Evolutionary conservation across 2,113 vertebrate genomes (phyloP).

Genomic region (Neogobius melanostomus): DNA sequence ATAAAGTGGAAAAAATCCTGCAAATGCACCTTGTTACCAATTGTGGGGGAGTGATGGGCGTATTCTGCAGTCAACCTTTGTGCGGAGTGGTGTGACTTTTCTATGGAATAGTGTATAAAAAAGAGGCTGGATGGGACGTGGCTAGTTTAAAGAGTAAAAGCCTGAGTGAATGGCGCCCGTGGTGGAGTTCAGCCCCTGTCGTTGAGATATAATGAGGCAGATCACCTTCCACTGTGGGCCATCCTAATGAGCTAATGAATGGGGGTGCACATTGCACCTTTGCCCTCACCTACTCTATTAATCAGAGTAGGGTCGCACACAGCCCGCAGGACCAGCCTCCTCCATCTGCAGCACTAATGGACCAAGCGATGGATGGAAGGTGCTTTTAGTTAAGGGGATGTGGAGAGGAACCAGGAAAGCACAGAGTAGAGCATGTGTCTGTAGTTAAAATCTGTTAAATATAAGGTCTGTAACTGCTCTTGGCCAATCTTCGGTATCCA

Average conservation of each 20-base stretch:
- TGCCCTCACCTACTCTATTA: conserved; percentile 78
- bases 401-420: conserved; percentile 43
- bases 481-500: conserved; percentile 29
- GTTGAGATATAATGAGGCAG: conserved; percentile 73
- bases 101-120: conserved; percentile 25
- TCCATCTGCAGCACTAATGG: conserved; percentile 73
- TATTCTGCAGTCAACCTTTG: conserved; percentile 27
- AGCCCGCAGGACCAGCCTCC: conserved; percentile 59
- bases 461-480: conserved; percentile 7
- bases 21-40: not conserved
- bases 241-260: conserved; percentile 80
- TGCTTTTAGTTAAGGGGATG: conserved; percentile 71
- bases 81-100: conserved; percentile 48
- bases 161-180: conserved; percentile 42
- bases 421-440: conserved; percentile 9
- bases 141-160: conserved; percentile 34
- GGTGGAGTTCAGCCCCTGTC: conserved; percentile 60
- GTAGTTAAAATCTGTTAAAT: conserved; percentile 25
- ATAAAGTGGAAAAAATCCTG: not conserved
- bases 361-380: conserved; percentile 64
- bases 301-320: conserved; percentile 74
- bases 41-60: conserved; percentile 11
- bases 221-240: conserved; percentile 74
- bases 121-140: conserved; percentile 38
- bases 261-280: conserved; percentile 64